Conservation (phyloP, 2,888 invertebrate genomes). For the Aromia moschata region DNA sequence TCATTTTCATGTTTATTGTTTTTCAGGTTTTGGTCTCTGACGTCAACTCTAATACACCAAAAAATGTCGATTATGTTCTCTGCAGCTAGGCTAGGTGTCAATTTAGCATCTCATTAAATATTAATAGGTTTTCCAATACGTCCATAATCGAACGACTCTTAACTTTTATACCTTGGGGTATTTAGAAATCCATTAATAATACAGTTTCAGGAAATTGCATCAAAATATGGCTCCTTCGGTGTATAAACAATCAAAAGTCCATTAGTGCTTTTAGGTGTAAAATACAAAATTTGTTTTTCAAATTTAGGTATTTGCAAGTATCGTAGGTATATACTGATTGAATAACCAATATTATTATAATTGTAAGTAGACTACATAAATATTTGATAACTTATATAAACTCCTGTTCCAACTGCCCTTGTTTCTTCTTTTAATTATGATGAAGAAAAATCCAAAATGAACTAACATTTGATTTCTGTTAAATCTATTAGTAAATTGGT, state of each 20-base stretch:
- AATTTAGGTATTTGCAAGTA: not conserved
- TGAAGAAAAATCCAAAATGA: no score
- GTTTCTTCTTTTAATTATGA: no score
- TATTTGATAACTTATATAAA: no score
- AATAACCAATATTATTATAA: no score
- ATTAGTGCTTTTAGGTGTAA: conserved; percentile 4
- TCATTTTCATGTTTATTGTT: no score
- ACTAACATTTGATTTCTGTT: no score
- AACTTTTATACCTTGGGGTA: conserved; percentile 23
- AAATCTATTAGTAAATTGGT: not conserved
- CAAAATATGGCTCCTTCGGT: conserved; percentile 3
- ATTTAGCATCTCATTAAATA: conserved; percentile 6
- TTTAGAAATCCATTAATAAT: conserved; percentile 20
- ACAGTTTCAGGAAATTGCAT: conserved; percentile 15
- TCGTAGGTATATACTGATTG: no score
- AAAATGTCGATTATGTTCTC: conserved; percentile 5
- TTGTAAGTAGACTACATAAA: no score
- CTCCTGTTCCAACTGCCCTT: no score
- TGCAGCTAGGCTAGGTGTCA: not conserved
- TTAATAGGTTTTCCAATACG: conserved; percentile 17
- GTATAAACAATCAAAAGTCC: conserved; percentile 19
- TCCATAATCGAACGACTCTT: conserved; percentile 9
- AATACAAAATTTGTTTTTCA: conserved; percentile 5
- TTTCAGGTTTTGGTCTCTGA: no score
- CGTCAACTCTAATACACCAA: not conserved